Percentiles rank a stretch among this genome's conserved stretches.
phyloP scores from a whole-genome alignment of 2,888 invertebrate genomes.

The Eueremaeus valkanovi region DNA sequence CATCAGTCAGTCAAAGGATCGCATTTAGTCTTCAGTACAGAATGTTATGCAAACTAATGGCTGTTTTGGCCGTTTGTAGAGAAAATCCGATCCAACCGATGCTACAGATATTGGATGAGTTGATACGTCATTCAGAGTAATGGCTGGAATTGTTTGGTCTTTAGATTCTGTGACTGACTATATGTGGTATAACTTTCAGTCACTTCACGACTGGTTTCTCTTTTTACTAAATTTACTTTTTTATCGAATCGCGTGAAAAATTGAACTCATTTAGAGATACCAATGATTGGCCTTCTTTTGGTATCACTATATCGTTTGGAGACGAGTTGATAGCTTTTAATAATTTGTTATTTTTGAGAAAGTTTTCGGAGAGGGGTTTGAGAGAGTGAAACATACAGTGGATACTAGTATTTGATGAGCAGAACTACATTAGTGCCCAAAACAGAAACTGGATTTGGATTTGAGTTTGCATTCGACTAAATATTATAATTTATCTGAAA shows the following conservation, averaged over 20 bases:
- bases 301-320: no score
- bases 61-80: neutral
- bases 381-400: no score
- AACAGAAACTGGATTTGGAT: no score
- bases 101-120: slow-evolving; percentile 13
- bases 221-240: neutral
- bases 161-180: neutral
- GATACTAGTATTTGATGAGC: no score
- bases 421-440: no score
- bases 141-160: neutral
- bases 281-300: slow-evolving; percentile 4
- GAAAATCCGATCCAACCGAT: neutral
- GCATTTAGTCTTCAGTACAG: no score
- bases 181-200: neutral
- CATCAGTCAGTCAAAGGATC: no score
- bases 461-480: no score
- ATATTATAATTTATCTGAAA: neutral
- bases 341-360: neutral
- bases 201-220: slow-evolving; percentile 9
- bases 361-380: no score
- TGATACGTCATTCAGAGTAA: neutral
- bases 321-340: neutral
- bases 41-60: neutral
- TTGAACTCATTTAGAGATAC: neutral
- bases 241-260: slow-evolving; percentile 9